Evolutionary conservation across 2,113 vertebrate genomes (phyloP), one percentile per base, ranked within the genome.

Genomic region (Steatornis caripensis): DNA sequence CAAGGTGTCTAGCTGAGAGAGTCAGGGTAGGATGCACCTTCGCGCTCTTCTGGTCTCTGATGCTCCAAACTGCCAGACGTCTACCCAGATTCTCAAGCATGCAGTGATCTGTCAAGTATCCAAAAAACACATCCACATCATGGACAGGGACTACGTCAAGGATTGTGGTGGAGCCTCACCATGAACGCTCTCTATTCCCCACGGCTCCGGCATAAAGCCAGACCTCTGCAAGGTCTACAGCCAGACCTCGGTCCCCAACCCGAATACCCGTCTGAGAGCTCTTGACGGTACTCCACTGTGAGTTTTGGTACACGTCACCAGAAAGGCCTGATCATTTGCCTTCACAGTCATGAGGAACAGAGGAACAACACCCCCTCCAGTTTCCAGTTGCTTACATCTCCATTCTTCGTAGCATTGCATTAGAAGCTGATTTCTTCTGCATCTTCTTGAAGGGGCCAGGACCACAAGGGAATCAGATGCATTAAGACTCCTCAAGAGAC

Each of bases 71-170:
- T 34, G 7, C 23, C 14, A 24, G 26, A 19, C 9, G 36, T 6
- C 37, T 30, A 22, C 14, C 20, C 36, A 26, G 39, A 55, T 55
- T 21, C 29, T 22, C 65, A 49, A 60, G 53, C 1, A 46, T 6
- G 1, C 51, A 0, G 0, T 22, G 77, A 71, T 13, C 62, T 45
- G 51, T 32, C 32, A n/a, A 12, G 17, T 5, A 11, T 6, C 53
- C 23, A 46, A 54, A 30, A 70, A 72, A 49, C 1, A 7, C 64
- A 43, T 15, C 51, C 27, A 24, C 8, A 27, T 32, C 27, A 76
- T 5, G 14, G 53, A 46, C 53, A 70, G 23, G 45, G n/a, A 41
- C 22, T 21, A 57, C 34, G 26, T 19, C 21, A 46, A 30, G 21
- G 51, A 30, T 7, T 24, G 34, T 12, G 41, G 39, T 57, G 27